Evolutionary conservation across 2,888 invertebrate genomes (phyloP).

Genomic region (Pandemis cinnamomeana): DNA sequence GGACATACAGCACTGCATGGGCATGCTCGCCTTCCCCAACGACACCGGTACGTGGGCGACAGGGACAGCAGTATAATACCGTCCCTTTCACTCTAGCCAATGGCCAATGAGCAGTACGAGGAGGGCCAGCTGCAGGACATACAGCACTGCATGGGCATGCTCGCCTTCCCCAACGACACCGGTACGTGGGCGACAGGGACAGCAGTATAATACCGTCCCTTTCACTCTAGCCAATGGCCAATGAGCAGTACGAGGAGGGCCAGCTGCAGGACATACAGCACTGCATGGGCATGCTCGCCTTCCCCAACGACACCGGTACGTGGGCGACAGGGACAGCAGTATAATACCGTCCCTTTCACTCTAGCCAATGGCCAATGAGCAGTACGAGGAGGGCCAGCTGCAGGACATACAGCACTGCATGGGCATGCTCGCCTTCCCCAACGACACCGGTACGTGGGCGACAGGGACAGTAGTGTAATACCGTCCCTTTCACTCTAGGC

Average conservation of each 20-base stretch:
- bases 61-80: no score
- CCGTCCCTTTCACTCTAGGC: no score
- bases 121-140: constrained; percentile 94
- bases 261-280: constrained; percentile 95
- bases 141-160: constrained; percentile 97
- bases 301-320: constrained; percentile 91
- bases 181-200: constrained; percentile 63
- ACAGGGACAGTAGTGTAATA: no score
- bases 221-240: no score
- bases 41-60: constrained; percentile 84
- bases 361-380: constrained; percentile 46
- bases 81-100: no score
- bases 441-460: constrained; percentile 85
- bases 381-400: constrained; percentile 93
- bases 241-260: constrained; percentile 91
- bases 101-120: constrained; percentile 86
- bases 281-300: constrained; percentile 98
- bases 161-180: constrained; percentile 95
- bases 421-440: constrained; percentile 97
- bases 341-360: no score
- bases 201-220: no score
- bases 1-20: constrained; percentile 97
- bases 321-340: neutral
- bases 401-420: constrained; percentile 96
- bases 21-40: constrained; percentile 95